Evolutionary conservation across 2,113 vertebrate species (phyloP), one percentile per base, ranked within the genome.

Genomic region (Bolborhynchus lineola): DNA sequence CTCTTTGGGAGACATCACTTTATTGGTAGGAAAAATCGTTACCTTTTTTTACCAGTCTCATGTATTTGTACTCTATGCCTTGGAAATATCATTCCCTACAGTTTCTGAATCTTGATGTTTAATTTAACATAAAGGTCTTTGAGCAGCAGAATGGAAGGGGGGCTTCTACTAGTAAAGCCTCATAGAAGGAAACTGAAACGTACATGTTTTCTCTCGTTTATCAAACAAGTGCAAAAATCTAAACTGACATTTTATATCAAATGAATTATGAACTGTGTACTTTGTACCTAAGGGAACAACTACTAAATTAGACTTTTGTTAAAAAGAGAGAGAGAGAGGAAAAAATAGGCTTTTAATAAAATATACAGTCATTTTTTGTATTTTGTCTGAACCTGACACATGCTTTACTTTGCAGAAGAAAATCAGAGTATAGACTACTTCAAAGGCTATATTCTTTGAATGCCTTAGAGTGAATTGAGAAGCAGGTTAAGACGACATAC

Each of bases 181-280:
- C 83, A 2, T 68, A 87, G 62, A 96, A 96, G 71, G 86, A 98
- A 98, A 98, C 98, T 98, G 98, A 98, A 98, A 97, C 95, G 93
- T 98, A 97, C 98, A 62, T 98, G 97, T 96, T 98, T 98, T 98
- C 97, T 95, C 97, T 97, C 95, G 94, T 97, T 97, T 98, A 98
- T 98, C 98, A 98, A 98, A 97, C 97, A 96, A 97, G 88, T 95
- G 85, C 88, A 97, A 94, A 97, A 98, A 98, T 98, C 88, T 97
- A 97, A 98, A 97, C 97, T 98, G 98, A 98, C 98, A 97, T 97
- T 97, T 98, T 98, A 94, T 98, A 98, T 98, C 97, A 97, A 98
- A 98, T 98, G 97, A 98, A 98, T 98, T 98, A 98, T 98, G 98
- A 98, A 97, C 98, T 97, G 96, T 98, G 97, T 98, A 96, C 96